Percentiles rank a stretch among this genome's conserved stretches.
Conservation (phyloP, 2,888 invertebrate genomes). For the Polydrusus tereticollis region DNA sequence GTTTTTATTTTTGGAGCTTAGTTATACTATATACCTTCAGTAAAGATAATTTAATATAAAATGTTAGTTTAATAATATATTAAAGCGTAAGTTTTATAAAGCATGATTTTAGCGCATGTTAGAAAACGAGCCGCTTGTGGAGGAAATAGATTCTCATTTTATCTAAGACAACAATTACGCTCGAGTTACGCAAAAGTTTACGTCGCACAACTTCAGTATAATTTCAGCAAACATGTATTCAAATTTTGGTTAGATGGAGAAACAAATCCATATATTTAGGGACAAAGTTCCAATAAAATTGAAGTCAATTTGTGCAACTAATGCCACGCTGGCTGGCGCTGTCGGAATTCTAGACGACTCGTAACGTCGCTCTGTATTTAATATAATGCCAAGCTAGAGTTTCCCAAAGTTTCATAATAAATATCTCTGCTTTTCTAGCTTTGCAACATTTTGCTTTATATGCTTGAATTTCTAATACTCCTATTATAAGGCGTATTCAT, state of each 20-base stretch:
- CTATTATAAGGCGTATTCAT: not conserved
- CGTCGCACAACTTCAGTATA: not conserved
- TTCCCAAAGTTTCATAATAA: constrained; percentile 38
- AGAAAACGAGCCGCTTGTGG: too few species aligned
- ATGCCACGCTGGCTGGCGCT: constrained; percentile 33
- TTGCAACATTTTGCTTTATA: constrained; percentile 36
- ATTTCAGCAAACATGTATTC: constrained; percentile 17
- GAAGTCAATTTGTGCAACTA: constrained; percentile 44
- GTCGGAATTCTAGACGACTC: constrained; percentile 22
- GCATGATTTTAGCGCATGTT: too few species aligned
- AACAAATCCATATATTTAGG: constrained; percentile 18
- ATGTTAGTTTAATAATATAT: too few species aligned
- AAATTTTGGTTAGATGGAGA: constrained; percentile 8
- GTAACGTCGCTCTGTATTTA: constrained; percentile 23
- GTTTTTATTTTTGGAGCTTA: not conserved
- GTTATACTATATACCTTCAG: too few species aligned
- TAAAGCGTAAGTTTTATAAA: too few species aligned
- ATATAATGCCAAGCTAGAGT: constrained; percentile 29
- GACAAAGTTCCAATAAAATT: constrained; percentile 27
- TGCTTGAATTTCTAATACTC: constrained; percentile 1
- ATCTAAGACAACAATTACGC: not conserved
- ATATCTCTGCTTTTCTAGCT: constrained; percentile 39
- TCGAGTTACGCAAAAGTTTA: not conserved
- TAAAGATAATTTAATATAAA: too few species aligned
- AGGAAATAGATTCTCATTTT: not conserved